Evolutionary conservation across 2,113 vertebrate genomes (phyloP), one percentile per base, ranked within the genome.

Genomic region (Ancistrus triradiatus): DNA sequence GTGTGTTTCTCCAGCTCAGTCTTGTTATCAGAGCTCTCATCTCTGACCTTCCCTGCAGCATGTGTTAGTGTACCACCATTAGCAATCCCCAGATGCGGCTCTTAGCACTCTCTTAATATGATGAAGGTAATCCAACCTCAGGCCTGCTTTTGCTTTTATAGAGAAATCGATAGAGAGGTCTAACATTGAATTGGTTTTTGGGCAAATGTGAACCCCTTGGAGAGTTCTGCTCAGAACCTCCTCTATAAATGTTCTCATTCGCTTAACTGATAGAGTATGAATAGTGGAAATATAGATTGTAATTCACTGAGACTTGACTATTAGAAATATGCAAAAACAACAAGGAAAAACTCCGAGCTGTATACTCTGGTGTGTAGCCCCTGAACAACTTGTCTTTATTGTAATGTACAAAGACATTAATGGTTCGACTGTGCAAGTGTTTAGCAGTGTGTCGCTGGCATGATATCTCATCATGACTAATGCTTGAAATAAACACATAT

Each of bases 1-100:
- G 53, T 65, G 37, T 69, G 60, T 56, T 65, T 69, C 71, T 65
- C 24, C 27, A 15, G 61, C 70, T 49, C 22, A 27, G 31, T 66
- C 64, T 66, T 66, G 64, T 66, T 74, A 74, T 74, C 71, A 40
- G 35, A 60, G 55, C 61, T 69, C 71, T 74, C 48, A 74, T 75
- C 64, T 72, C 56, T 75, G 73, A 75, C 73, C 73, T 75, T 75
- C 69, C 73, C 73, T 63, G 63, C 53, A 74, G 73, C 64, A 47
- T 57, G 64, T 68, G 71, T 74, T 69, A 74, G 66, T 6, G 49
- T 62, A 61, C 46, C 69, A 68, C 69, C 63, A 64, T 71, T 63
- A 75, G 55, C 60, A 35, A 71, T 62, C 62, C n/a, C 63, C 63
- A 63, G 40, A 58, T 69, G 60, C 73, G 43, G 64, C 72, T 70